Percentiles rank a stretch among this genome's conserved stretches.
Conservation (phyloP, 2,888 invertebrate genomes). For the Elmis aenea region DNA sequence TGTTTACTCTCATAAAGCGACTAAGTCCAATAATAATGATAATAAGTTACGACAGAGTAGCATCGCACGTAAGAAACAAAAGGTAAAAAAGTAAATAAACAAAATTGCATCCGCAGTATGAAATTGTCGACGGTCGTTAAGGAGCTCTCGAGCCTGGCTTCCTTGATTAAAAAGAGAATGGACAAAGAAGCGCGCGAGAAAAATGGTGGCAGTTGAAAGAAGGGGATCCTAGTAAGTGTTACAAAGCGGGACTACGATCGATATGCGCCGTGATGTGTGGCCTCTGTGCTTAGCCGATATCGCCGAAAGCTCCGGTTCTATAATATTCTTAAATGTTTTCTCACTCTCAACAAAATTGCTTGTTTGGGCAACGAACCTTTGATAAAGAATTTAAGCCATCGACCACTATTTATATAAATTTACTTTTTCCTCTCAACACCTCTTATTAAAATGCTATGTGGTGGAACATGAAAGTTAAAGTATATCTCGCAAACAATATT, state of each 20-base stretch:
- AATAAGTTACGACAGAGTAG: conserved; percentile 27
- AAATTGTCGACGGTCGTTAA: conserved; percentile 25
- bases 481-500: too few relatives aligned
- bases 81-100: conserved; percentile 36
- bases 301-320: conserved; percentile 20
- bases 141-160: conserved; percentile 21
- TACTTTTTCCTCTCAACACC: too few relatives aligned
- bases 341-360: conserved; percentile 20
- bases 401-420: too few relatives aligned
- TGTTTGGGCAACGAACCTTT: conserved; percentile 17
- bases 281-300: conserved; percentile 24
- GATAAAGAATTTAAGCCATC: too few relatives aligned
- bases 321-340: conserved; percentile 21
- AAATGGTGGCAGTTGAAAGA: conserved; percentile 24
- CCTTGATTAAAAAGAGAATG: conserved; percentile 24
- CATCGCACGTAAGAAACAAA: too few relatives aligned
- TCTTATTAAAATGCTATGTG: too few relatives aligned
- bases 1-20: too few relatives aligned
- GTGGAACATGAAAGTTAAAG: too few relatives aligned
- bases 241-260: conserved; percentile 23
- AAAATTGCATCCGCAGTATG: conserved; percentile 20
- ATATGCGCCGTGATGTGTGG: conserved; percentile 25
- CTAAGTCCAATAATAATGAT: too few relatives aligned
- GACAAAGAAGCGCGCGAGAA: conserved; percentile 23
- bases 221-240: conserved; percentile 24